phyloP scores from a whole-genome alignment of 1,140 invertebrate genomes.

The Drosophila seguyi region DNA sequence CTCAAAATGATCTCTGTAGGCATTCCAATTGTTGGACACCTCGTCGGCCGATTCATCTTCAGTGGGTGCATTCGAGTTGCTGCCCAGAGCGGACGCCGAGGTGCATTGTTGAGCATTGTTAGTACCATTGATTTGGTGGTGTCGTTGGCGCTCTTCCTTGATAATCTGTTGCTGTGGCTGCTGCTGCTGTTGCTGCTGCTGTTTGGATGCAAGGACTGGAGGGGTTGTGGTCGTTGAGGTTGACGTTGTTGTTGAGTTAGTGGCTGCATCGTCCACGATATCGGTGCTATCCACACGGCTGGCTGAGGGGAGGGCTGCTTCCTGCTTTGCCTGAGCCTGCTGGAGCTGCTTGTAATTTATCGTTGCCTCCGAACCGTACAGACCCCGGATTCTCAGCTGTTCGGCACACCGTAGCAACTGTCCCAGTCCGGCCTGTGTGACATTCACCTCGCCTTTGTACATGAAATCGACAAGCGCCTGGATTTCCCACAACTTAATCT shows the following conservation, averaged over 20 bases:
- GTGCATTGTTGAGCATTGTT: constrained; percentile 45
- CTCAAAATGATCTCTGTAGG: constrained; percentile 62
- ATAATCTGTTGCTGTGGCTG: too few species aligned
- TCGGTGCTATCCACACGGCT: constrained; percentile 56
- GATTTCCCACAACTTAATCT: constrained; percentile 89
- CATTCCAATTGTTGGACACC: constrained; percentile 63
- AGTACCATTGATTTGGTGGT: constrained; percentile 57
- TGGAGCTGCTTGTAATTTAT: constrained; percentile 84
- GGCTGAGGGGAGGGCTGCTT: neutral
- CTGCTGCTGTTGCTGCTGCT: constrained; percentile 24
- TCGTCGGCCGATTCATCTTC: constrained; percentile 74
- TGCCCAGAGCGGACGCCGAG: constrained; percentile 33
- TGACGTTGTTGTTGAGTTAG: constrained; percentile 59
- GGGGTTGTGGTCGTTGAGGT: constrained; percentile 70
- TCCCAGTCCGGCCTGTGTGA: constrained; percentile 92
- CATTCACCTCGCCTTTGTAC: constrained; percentile 95
- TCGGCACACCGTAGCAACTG: constrained; percentile 93
- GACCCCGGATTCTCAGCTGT: constrained; percentile 90
- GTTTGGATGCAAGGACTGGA: constrained; percentile 47
- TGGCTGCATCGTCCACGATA: constrained; percentile 64
- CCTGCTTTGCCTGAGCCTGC: constrained; percentile 53
- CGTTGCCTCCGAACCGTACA: constrained; percentile 86
- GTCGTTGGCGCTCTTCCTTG: constrained; percentile 44
- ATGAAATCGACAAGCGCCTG: constrained; percentile 94
- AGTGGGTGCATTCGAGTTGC: constrained; percentile 65